Base-by-base conservation (phyloP, 2,113 vertebrate species). In the Cricetomys ansorgei region DNA sequence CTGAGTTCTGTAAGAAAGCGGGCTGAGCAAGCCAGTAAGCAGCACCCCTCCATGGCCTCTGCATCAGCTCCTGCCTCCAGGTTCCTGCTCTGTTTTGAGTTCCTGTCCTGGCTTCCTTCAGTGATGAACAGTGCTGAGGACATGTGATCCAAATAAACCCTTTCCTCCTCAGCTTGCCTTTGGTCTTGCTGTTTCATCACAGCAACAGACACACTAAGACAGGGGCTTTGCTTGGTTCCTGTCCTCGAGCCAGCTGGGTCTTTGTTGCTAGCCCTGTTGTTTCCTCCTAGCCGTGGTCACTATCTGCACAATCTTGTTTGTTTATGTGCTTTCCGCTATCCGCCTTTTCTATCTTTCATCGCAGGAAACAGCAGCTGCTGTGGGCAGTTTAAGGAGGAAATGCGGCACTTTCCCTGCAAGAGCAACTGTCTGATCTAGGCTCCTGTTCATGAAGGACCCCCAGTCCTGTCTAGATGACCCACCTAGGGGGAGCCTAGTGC, bases 311-410 rank as follows among this genome's bases (percentile, higher is more conserved):
- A 57, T 87, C 70, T 77, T 40, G 31, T 85, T 27, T 86, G 40
- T 64, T 90, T 95, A n/a, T 65, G 48, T 92, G 69, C 50, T 92
- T 86, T 75, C n/a, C 69, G 53, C 77, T 67, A 70, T 76, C 80
- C 85, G 65, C 67, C 29, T 89, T 4, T 55, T 93, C 48, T 21
- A 5, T 76, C 59, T 96, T 87, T 80, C 75, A 72, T 16, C 37
- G 43, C 37, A 40, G 87, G 86, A 91, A 95, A 57, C 15, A 64
- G 89, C 73, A 67, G 48, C 59, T 45, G 8, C 37, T 69, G 19
- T 45, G 40, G 79, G 48, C 50, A 80, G 43, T 92, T 91, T 75
- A 88, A 50, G 59, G 70, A 76, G 86, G 53, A 70, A 95, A 89
- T n/a, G 13, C 23, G 48, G 37, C 83, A 10, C 62, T 84, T n/a